These are phyloP conservation scores for Siniperca obscura DNA, from an alignment of 2,797 vertebrate species.

Conservation along the genomic window DNA sequence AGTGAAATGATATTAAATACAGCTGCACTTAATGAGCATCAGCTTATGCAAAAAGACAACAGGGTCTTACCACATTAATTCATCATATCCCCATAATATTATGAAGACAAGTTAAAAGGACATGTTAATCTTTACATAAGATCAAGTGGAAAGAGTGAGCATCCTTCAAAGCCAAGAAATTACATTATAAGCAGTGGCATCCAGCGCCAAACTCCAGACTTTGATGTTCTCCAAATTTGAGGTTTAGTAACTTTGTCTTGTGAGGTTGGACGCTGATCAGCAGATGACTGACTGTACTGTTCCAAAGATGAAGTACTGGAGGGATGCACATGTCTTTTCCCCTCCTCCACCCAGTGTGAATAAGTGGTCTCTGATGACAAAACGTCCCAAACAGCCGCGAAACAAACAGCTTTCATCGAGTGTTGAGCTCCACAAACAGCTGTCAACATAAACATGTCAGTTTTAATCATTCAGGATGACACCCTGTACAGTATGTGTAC, in stretches of 20 bases:
- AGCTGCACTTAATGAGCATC: conserved; percentile 6
- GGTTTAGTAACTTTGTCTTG: conserved; percentile 3
- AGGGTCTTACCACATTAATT: too few relatives aligned
- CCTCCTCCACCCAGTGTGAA: conserved; percentile 16
- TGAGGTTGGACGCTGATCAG: conserved; percentile 34
- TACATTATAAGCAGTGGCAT: background rate
- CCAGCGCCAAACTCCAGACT: conserved; percentile 19
- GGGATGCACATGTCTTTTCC: background rate
- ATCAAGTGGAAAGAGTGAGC: conserved; percentile 18
- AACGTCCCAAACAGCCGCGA: background rate
- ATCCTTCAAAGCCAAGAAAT: background rate
- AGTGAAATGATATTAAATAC: conserved; percentile 29
- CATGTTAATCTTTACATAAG: conserved; percentile 17
- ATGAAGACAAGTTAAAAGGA: background rate
- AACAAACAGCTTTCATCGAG: background rate
- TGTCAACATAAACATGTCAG: background rate
- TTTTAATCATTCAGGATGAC: conserved; percentile 5
- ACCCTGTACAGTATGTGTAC: conserved; percentile 15
- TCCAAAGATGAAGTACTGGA: conserved; percentile 56
- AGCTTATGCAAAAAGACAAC: too few relatives aligned
- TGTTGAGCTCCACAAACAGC: background rate
- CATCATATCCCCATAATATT: too few relatives aligned
- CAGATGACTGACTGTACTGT: conserved; percentile 38
- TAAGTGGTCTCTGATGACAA: background rate
- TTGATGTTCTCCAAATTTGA: conserved; percentile 10